These are phyloP conservation scores for Drosophila equinoxialis DNA, from an alignment of 1,140 invertebrate genomes.

Conservation along the genomic window DNA sequence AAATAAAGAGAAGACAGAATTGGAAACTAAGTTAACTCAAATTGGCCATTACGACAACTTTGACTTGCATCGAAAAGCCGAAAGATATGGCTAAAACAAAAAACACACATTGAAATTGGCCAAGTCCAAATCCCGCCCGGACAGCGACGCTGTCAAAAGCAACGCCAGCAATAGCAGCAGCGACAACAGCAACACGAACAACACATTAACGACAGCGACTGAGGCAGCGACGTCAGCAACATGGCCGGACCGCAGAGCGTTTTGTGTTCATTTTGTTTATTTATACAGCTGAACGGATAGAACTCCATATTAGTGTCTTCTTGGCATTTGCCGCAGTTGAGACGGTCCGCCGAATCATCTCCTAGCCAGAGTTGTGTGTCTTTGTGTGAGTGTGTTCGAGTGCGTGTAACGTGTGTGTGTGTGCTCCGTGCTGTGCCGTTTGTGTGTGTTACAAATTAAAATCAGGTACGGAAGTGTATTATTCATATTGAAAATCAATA, in stretches of 20 bases:
- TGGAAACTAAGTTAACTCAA: constrained; percentile 43
- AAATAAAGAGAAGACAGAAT: constrained; percentile 18
- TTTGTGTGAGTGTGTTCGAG: constrained; percentile 42
- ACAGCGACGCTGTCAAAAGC: background rate
- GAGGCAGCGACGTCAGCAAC: constrained; percentile 39
- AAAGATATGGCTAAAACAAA: constrained; percentile 32
- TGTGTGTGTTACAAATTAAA: constrained; percentile 14
- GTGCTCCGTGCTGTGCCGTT: constrained; percentile 6
- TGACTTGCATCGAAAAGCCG: constrained; percentile 58
- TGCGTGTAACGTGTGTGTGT: constrained; percentile 26
- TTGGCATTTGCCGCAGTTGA: constrained; percentile 77
- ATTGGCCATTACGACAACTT: constrained; percentile 65
- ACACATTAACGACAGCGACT: constrained; percentile 11
- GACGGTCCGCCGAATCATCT: constrained; percentile 55
- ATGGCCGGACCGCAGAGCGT: constrained; percentile 49
- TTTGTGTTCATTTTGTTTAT: constrained; percentile 73
- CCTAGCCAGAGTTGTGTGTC: constrained; percentile 22
- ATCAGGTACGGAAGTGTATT: constrained; percentile 72
- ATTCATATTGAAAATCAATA: constrained; percentile 3
- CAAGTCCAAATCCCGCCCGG: background rate
- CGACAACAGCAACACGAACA: constrained; percentile 2
- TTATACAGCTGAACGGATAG: constrained; percentile 78
- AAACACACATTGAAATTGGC: constrained; percentile 19
- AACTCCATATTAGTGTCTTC: constrained; percentile 82
- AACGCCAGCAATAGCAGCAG: constrained; percentile 38